phyloP scores from a whole-genome alignment of 2,113 vertebrate species.

The Melanerpes formicivorus region DNA sequence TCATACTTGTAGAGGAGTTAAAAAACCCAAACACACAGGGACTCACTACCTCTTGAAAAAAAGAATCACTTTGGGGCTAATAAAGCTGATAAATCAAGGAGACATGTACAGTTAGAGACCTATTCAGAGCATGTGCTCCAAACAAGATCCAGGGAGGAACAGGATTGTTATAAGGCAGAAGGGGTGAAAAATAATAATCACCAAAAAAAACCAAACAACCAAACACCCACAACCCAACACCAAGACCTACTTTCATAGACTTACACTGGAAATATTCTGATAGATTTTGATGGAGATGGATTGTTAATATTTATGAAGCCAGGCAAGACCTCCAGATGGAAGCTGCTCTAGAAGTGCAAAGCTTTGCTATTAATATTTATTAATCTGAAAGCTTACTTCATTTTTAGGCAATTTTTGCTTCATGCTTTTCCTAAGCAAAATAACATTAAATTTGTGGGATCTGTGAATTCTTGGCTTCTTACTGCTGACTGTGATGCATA shows the following conservation, averaged over 20 bases:
- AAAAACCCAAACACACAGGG: not conserved
- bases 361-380: slow-evolving; percentile 60
- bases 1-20: not conserved
- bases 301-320: slow-evolving; percentile 60
- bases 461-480: slow-evolving; percentile 20
- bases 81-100: not conserved
- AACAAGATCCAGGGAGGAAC: not conserved
- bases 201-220: not conserved
- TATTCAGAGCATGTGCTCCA: not conserved
- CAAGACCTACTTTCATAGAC: not conserved
- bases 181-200: not conserved
- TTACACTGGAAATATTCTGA: slow-evolving; percentile 2
- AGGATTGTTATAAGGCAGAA: not conserved
- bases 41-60: not conserved
- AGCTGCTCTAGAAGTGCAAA: slow-evolving; percentile 8
- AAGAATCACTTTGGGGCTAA: not conserved
- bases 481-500: slow-evolving; percentile 9
- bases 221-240: not conserved
- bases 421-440: slow-evolving; percentile 18
- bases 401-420: slow-evolving; percentile 22
- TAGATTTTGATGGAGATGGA: slow-evolving; percentile 22
- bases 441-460: not conserved
- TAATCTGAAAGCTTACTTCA: slow-evolving; percentile 30
- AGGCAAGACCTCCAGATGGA: slow-evolving; percentile 35
- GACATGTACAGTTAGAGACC: not conserved